These are phyloP conservation scores for Napeogenes sylphis DNA, from an alignment of 2,888 invertebrate genomes.

Conservation along the genomic window DNA sequence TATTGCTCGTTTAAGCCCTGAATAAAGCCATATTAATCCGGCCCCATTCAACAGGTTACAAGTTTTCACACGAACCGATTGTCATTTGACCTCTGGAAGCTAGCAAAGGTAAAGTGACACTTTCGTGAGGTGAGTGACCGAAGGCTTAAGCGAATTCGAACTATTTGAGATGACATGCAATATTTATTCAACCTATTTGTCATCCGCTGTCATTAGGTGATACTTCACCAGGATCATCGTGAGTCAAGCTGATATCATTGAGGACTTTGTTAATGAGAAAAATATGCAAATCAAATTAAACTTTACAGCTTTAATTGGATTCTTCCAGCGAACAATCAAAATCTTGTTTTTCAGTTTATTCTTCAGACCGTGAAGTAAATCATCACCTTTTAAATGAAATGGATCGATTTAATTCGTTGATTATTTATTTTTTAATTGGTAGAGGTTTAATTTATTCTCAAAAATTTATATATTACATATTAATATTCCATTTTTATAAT, in stretches of 20 bases:
- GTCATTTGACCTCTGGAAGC: conserved; percentile 3
- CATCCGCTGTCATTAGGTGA: background rate
- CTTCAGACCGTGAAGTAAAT: too few relatives aligned
- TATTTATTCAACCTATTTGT: background rate
- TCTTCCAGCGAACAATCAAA: too few relatives aligned
- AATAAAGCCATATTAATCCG: conserved; percentile 1
- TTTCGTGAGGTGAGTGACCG: conserved; percentile 1
- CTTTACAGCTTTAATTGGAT: too few relatives aligned
- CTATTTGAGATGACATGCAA: conserved; percentile 1
- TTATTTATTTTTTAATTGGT: too few relatives aligned
- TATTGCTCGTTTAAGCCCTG: background rate
- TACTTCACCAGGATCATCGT: background rate
- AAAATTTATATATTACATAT: too few relatives aligned
- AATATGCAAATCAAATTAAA: too few relatives aligned
- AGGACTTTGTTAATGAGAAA: too few relatives aligned
- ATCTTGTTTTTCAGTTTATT: too few relatives aligned
- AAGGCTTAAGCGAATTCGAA: conserved; percentile 1
- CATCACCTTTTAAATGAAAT: background rate
- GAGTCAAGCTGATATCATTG: too few relatives aligned
- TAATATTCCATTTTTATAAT: too few relatives aligned
- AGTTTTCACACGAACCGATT: background rate
- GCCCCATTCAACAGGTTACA: conserved; percentile 3
- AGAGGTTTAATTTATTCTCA: too few relatives aligned
- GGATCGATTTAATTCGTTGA: too few relatives aligned
- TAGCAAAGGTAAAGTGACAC: conserved; percentile 2